A percentile compares a stretch with the other conserved stretches of the same genome.
These are phyloP conservation scores for Harpalus rubripes DNA, from an alignment of 2,888 invertebrate species.

Conservation along the genomic window DNA sequence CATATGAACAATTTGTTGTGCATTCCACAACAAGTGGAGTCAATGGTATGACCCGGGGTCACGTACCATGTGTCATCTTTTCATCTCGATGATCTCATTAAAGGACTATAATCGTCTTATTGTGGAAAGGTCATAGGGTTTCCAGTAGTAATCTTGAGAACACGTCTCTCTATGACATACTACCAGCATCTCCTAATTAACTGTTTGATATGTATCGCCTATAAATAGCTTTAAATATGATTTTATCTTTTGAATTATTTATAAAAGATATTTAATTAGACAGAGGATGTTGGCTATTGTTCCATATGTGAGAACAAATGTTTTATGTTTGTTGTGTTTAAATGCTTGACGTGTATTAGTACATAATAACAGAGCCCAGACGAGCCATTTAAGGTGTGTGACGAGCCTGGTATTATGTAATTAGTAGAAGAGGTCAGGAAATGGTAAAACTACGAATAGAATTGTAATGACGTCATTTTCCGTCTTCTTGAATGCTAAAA, in stretches of 20 bases:
- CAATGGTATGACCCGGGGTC: conserved; percentile 52
- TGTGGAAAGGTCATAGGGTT: conserved; percentile 34
- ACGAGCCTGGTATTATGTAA: no score
- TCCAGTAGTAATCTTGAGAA: conserved; percentile 46
- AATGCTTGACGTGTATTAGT: no score
- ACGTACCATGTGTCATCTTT: conserved; percentile 39
- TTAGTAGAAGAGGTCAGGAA: no score
- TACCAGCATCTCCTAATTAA: conserved; percentile 22
- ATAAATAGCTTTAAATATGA: conserved; percentile 33
- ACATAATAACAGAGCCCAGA: no score
- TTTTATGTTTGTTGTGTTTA: conserved; percentile 13
- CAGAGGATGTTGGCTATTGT: conserved; percentile 31
- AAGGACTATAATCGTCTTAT: conserved; percentile 50
- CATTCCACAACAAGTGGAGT: conserved; percentile 55
- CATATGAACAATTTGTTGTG: conserved; percentile 34
- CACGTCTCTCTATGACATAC: not conserved
- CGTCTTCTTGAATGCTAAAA: no score
- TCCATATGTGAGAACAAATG: conserved; percentile 34
- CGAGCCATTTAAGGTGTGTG: no score
- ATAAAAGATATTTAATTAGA: conserved; percentile 26
- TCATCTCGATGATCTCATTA: conserved; percentile 51
- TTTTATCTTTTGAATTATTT: conserved; percentile 35
- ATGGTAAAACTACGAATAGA: no score
- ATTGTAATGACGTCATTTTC: no score
- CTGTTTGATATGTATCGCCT: conserved; percentile 8